Base-by-base conservation (phyloP, 2,888 invertebrate species). In the Macrosoma leucophasiata region DNA sequence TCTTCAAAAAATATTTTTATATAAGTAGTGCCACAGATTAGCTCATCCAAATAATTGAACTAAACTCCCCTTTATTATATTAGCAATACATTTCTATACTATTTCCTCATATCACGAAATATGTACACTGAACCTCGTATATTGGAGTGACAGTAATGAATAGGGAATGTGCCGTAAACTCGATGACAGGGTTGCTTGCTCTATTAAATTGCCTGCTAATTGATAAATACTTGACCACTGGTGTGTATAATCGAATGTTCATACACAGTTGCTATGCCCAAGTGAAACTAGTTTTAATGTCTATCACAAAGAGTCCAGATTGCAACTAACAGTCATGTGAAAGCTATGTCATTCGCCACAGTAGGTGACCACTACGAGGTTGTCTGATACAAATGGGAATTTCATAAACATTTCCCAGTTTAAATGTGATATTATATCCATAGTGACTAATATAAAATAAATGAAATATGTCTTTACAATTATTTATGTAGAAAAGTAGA, bases 221-320 rank as follows among this genome's bases (percentile, higher is more conserved):
- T 79, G 76, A 73, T 70, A 77, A 81, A 81, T 81, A 76, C 81
- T 79, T 78, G 81, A 77, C 77, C 75, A 56, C 25, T 62, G 63
- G 62, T 44, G 77, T 73, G 79, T 71, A 57, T 75, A 79, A 82
- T 82, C 72, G 72, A 81, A 79, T 79, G 74, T 75, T 76, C 75
- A 69, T 71, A 74, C 75, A 69, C 52, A 43, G 40, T 36, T 7
- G 3, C n/a, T 13, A 19, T 11, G 5, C 6, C 19, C 6, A 9
- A 9, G 8, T 4, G 48, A 52, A 42, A 33, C 33, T 28, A 11
- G 37, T 22, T 27, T 52, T 43, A 35, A 0, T 0, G 0, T 0
- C 1, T 6, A 0, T 0, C 0, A 0, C 3, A 49, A 54, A 24
- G 45, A 52, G 29, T 30, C 7, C 23, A 21, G 47, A 55, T 56